Base-by-base conservation (phyloP, 2,113 vertebrate genomes). In the Propithecus coquereli region DNA sequence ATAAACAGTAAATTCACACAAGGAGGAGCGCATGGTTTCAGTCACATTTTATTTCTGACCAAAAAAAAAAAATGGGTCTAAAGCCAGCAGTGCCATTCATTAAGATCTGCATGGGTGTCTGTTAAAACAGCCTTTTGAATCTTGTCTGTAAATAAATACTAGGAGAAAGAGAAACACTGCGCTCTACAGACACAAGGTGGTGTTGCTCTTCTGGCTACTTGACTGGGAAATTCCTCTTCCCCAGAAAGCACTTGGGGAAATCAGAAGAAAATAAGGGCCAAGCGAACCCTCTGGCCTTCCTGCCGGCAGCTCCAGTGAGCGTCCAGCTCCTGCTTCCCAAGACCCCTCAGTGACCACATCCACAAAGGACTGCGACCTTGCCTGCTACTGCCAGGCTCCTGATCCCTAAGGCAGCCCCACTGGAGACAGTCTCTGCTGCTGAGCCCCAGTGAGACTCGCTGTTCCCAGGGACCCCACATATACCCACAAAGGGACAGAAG, bases 11-110 rank as follows among this genome's bases (percentile, higher is more conserved):
- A 88, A 85, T 61, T 73, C 84, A 77, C 11, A 92, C 66, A 76
- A 95, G 70, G 71, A 43, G 77, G 34, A 50, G 63, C 61, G 80
- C 32, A 81, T 8, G 40, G 32, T 93, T 95, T 88, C 37, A 50
- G 79, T 83, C 65, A 71, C 34, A 52, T 89, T 97, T 97, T 97
- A 97, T 97, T 96, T 97, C 54, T 73, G 50, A 85, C 32, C 9
- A 50, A 7, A 57, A 23, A 63, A 68, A 5, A 57, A 37, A 37
- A 40, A 1, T 8, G 54, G n/a, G 45, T 85, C 52, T 77, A 89
- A 71, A 97, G 71, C 52, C 88, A 93, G 90, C 61, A n/a, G 45
- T 22, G 20, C 50, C 61, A 52, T 8, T 81, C 70, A 74, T 30
- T 63, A 76, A 57, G 61, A 91, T 66, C 57, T 37, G 79, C 83